Evolutionary conservation across 2,113 vertebrate species (phyloP), one percentile per base, ranked within the genome.

Genomic region (Scophthalmus maximus): DNA sequence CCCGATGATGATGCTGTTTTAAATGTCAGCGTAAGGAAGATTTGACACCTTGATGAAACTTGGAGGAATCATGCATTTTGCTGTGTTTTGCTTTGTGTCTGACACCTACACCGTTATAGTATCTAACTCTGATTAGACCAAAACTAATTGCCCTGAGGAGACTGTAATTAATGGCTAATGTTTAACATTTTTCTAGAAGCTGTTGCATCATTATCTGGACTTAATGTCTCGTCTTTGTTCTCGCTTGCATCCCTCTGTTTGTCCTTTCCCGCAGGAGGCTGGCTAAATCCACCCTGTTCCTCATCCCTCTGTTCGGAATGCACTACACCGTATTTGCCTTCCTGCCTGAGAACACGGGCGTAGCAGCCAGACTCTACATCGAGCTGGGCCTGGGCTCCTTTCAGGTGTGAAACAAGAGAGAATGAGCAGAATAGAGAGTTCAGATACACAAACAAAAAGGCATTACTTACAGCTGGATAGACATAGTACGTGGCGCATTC

Each of bases 251-350:
- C 55, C 11, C 18, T 63, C 44, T 75, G 11, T 57, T 34, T 23
- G 29, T 55, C 40, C 26, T 34, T 56, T 50, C 27, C 26, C 8
- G n/a, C 82, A 99, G 98, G 95, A 95, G 95, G 57, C 91, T 99
- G 89, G 95, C 96, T 30, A 97, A 97, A 78, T 99, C 98, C 71
- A 99, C 96, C 0, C 93, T 99, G 23, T 95, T 99, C 72, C 95
- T 99, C 68, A 97, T 99, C 73, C 98, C 98, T 23, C 94, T 99
- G 71, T 98, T 99, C 23, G 98, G 97, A 66, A 90, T 97, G 70
- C 97, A 99, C 88, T 99, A 99, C 84, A 96, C 96, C 14, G 79
- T 98, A 49, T 99, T 98, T 0, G 96, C 95, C 71, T 96, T 99
- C 86, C 94, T 97, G 79, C 96, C 97, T 0, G 96, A 97, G 52